A percentile compares a stretch with the other conserved stretches of the same genome.
phyloP scores from a whole-genome alignment of 2,888 invertebrate species.

The Augiades crinisus region DNA sequence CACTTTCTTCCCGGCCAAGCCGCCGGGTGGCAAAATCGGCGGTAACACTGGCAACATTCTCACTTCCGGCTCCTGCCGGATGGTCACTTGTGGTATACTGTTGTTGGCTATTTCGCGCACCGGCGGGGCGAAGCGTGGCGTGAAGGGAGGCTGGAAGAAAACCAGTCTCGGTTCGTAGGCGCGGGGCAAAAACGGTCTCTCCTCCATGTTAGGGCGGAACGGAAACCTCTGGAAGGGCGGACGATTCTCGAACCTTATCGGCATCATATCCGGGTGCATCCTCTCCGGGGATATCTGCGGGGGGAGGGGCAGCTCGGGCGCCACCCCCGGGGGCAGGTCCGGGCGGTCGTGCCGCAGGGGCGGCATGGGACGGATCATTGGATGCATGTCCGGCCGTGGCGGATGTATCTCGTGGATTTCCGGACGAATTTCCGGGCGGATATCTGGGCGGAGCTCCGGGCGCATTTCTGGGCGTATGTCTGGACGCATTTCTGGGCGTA shows the following conservation, averaged over 20 bases:
- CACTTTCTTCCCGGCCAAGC: slow-evolving; percentile 81
- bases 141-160: slow-evolving; percentile 44
- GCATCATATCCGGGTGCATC: slow-evolving; percentile 33
- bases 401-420: not conserved
- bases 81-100: slow-evolving; percentile 58
- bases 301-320: slow-evolving; percentile 31
- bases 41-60: slow-evolving; percentile 65
- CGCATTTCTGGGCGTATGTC: slow-evolving; percentile 29
- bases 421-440: slow-evolving; percentile 16
- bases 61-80: slow-evolving; percentile 64
- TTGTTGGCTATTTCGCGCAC: slow-evolving; percentile 51
- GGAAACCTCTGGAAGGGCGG: slow-evolving; percentile 41
- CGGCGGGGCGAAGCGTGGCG: slow-evolving; percentile 45
- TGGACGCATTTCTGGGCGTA: slow-evolving; percentile 25
- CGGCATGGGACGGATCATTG: not conserved
- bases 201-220: slow-evolving; percentile 38
- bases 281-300: slow-evolving; percentile 49
- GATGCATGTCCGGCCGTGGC: not conserved
- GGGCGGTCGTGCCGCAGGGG: slow-evolving; percentile 4
- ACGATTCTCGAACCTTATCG: slow-evolving; percentile 32
- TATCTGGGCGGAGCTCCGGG: slow-evolving; percentile 10
- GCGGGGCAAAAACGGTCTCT: slow-evolving; percentile 35
- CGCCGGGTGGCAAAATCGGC: slow-evolving; percentile 57
- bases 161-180: slow-evolving; percentile 39
- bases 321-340: not conserved